phyloP scores from a whole-genome alignment of 1,140 invertebrate genomes.

The Heliconius melpomene region DNA sequence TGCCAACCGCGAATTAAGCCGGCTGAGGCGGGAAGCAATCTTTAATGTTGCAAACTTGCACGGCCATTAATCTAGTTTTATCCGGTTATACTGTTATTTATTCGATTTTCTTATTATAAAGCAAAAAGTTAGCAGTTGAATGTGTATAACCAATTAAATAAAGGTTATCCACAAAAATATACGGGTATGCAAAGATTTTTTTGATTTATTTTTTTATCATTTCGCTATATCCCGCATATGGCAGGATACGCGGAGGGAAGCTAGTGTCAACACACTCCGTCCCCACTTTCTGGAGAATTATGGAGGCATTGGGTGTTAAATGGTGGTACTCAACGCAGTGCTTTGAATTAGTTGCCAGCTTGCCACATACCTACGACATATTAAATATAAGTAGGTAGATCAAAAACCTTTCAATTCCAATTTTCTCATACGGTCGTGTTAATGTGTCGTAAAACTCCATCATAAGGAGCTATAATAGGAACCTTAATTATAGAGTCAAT shows the following conservation, averaged over 20 bases:
- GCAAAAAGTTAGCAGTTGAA: slow-evolving; percentile 5
- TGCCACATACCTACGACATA: neutral
- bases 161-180: neutral
- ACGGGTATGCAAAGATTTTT: no score
- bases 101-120: slow-evolving; percentile 27
- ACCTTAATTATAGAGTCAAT: slow-evolving; percentile 39
- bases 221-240: no score
- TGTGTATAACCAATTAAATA: neutral
- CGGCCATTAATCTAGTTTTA: slow-evolving; percentile 41
- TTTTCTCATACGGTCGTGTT: slow-evolving; percentile 45
- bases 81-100: slow-evolving; percentile 42
- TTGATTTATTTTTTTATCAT: no score
- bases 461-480: slow-evolving; percentile 48
- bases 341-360: no score
- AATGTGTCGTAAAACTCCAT: slow-evolving; percentile 52
- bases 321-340: no score
- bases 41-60: slow-evolving; percentile 43
- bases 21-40: slow-evolving; percentile 40
- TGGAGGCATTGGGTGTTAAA: no score
- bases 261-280: no score
- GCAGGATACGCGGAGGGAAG: no score
- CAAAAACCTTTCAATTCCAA: slow-evolving; percentile 36
- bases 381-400: neutral
- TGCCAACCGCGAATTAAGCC: slow-evolving; percentile 35
- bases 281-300: no score